Conservation (phyloP, 1,140 invertebrate species). For the Hetaerina americana region DNA sequence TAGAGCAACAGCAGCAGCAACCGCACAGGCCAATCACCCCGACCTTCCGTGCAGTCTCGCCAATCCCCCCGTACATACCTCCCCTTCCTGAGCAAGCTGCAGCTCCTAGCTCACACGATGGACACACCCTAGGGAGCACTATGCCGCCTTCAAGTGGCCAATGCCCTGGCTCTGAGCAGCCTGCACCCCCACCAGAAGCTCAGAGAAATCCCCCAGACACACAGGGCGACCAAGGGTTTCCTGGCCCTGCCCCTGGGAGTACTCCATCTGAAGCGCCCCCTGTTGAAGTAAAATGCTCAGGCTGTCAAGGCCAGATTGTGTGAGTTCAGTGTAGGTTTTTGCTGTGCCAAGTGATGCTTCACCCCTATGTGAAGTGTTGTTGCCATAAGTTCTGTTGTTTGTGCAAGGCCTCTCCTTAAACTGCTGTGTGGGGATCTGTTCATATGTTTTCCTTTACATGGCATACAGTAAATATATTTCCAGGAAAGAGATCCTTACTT, state of each 20-base stretch:
- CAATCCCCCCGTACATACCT: neutral
- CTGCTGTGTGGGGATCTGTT: too few relatives aligned
- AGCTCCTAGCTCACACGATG: neutral
- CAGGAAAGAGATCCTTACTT: too few relatives aligned
- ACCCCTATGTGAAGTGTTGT: too few relatives aligned
- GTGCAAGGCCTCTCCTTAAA: too few relatives aligned
- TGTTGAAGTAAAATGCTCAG: slow-evolving; percentile 39
- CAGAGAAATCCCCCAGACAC: neutral
- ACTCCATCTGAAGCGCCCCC: neutral
- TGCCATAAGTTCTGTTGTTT: too few relatives aligned
- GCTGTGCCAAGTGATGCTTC: too few relatives aligned
- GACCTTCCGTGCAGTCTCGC: neutral
- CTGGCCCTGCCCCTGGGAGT: neutral
- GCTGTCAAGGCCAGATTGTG: slow-evolving; percentile 61
- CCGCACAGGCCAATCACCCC: neutral
- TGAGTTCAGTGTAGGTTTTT: slow-evolving; percentile 49
- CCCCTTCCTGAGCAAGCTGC: neutral
- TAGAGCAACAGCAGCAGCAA: neutral
- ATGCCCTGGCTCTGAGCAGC: neutral
- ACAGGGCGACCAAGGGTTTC: neutral
- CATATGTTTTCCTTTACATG: too few relatives aligned
- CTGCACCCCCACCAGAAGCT: neutral
- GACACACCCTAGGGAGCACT: neutral
- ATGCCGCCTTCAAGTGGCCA: neutral
- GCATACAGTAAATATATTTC: too few relatives aligned